These are phyloP conservation scores for Macrophya alboannulata DNA, from an alignment of 2,888 invertebrate genomes.

Conservation along the genomic window DNA sequence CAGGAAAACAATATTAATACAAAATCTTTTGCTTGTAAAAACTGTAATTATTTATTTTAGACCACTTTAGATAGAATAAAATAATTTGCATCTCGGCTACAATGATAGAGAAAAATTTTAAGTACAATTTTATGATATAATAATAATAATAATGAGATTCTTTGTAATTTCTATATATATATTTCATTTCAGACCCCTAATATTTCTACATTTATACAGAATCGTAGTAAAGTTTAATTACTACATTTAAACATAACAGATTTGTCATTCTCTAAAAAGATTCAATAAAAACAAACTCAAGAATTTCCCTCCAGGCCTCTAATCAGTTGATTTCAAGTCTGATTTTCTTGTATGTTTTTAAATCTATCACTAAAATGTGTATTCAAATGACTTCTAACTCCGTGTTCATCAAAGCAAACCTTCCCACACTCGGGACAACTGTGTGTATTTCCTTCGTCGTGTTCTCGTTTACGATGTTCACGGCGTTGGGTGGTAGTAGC, in stretches of 20 bases:
- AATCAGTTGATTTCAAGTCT: slow-evolving; percentile 24
- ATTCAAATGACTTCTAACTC: slow-evolving; percentile 54
- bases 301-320: background rate
- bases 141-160: background rate
- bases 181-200: background rate
- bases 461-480: slow-evolving; percentile 54
- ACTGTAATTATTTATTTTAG: too few relatives aligned
- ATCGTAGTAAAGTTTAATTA: background rate
- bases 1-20: background rate
- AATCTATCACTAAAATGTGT: slow-evolving; percentile 54
- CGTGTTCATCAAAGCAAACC: slow-evolving; percentile 55
- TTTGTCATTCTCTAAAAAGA: background rate
- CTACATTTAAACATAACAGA: background rate
- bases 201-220: slow-evolving; percentile 8
- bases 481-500: slow-evolving; percentile 55
- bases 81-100: background rate
- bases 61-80: background rate
- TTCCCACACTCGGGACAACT: slow-evolving; percentile 55
- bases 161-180: background rate
- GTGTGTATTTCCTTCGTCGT: slow-evolving; percentile 56
- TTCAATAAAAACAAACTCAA: background rate
- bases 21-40: background rate
- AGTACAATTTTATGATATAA: background rate
- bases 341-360: slow-evolving; percentile 39
- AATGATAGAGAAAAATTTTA: background rate